Conservation (phyloP, 1,140 invertebrate species). For the Oscheius sp. region DNA sequence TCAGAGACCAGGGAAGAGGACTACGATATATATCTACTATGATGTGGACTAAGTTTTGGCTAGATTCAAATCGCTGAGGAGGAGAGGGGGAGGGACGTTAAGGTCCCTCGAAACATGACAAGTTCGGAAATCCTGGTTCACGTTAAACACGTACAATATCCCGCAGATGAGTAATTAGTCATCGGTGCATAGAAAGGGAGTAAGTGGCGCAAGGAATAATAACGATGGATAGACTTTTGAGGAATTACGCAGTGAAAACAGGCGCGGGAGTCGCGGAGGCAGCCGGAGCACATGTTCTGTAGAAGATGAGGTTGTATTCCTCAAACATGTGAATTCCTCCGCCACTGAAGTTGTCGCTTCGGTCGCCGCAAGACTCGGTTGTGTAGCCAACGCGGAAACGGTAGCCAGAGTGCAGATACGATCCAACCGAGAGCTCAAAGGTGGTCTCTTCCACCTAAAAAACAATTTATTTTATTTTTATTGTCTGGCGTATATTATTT, state of each 20-base stretch:
- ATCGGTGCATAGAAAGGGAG: not conserved
- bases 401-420: constrained; percentile 54
- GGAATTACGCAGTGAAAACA: constrained; percentile 4
- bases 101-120: not conserved
- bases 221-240: not conserved
- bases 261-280: not conserved
- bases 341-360: constrained; percentile 41
- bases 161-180: not conserved
- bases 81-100: not conserved
- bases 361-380: constrained; percentile 44
- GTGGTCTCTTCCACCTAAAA: constrained; percentile 36
- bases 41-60: too few species aligned
- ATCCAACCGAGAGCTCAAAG: constrained; percentile 52
- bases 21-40: too few species aligned
- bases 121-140: constrained; percentile 1
- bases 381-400: constrained; percentile 55
- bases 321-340: constrained; percentile 38
- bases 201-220: not conserved
- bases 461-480: not conserved
- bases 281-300: constrained; percentile 43
- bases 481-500: not conserved
- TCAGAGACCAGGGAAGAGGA: too few species aligned
- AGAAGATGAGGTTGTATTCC: constrained; percentile 60
- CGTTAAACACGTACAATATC: not conserved
- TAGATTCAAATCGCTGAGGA: constrained; percentile 5